phyloP scores from a whole-genome alignment of 1,140 invertebrate genomes.

The Hormaphis cornu region DNA sequence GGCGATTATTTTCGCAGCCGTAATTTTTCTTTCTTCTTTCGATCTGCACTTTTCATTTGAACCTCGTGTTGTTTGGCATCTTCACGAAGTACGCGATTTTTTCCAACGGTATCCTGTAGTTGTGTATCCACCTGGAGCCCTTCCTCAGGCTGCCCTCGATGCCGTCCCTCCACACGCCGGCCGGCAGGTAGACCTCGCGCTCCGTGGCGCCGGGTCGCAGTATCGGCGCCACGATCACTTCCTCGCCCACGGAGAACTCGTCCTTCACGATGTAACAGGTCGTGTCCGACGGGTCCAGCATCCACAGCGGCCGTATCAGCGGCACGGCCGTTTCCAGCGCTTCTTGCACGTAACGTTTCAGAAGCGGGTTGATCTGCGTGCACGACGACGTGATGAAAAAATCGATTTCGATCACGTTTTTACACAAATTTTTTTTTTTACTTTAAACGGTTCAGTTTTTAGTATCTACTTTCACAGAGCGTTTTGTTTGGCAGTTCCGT shows the following conservation, averaged over 20 bases:
- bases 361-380: slow-evolving; percentile 55
- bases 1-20: too few species aligned
- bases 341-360: slow-evolving; percentile 64
- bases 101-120: slow-evolving; percentile 67
- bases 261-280: slow-evolving; percentile 69
- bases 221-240: slow-evolving; percentile 84
- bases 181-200: slow-evolving; percentile 68
- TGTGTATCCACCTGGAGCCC: slow-evolving; percentile 80
- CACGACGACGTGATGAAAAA: slow-evolving; percentile 22
- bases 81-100: slow-evolving; percentile 76
- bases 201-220: slow-evolving; percentile 55
- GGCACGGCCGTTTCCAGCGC: slow-evolving; percentile 71
- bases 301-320: slow-evolving; percentile 82
- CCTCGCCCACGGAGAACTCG: slow-evolving; percentile 83
- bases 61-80: slow-evolving; percentile 73
- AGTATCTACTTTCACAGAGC: too few species aligned
- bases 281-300: slow-evolving; percentile 72
- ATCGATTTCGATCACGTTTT: neutral
- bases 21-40: too few species aligned
- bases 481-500: too few species aligned
- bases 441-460: too few species aligned
- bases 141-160: slow-evolving; percentile 74
- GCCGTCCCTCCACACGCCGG: slow-evolving; percentile 81
- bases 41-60: slow-evolving; percentile 47
- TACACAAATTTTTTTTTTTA: too few species aligned